Evolutionary conservation across 2,888 invertebrate genomes (phyloP), one percentile per base, ranked within the genome.

Genomic region (Stenolophus ochropezus): DNA sequence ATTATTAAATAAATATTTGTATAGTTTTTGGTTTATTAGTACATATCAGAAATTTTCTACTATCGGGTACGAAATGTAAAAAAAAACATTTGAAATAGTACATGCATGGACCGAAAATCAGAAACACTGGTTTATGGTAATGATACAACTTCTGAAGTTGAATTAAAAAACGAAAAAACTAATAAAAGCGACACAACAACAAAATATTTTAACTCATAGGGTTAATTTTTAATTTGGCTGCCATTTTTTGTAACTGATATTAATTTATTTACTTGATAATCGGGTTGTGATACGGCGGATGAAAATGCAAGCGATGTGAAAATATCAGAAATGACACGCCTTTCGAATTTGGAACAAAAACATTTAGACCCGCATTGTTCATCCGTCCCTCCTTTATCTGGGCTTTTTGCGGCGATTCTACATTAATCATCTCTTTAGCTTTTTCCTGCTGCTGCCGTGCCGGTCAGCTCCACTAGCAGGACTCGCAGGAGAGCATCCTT

Each of bases 391-490:
- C 47, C 73, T 73, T 73, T 73, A 49, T 69, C 69, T 51, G 49
- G 2, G 47, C 5, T 76, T 76, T 76, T 76, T 76, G 75, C 27
- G 8, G 53, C 74, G 74, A 74, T 74, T 81, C 81, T 47, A 81
- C 81, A 81, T 81, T 81, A 81, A 81, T 81, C 81, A 81, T 81
- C 73, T 56, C 74, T 71, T 81, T 81, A 81, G 81, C 81, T 81
- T 81, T 81, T 81, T 81, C 53, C 51, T 23, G 61, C 4, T 14
- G 25, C 21, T 6, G 69, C n/a, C n/a, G n/a, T n/a, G 8, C 18
- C 42, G 69, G 69, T 69, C 69, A 69, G 61, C 20, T 16, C 16
- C 11, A 20, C 56, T 11, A 11, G 27, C 65, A 11, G 21, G 20
- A 18, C 49, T 8, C 1, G 21, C 27, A 61, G 14, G 51, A 51